These are phyloP conservation scores for Palythoa grandis DNA, from an alignment of 92 coral and sea anemone genomes.

Conservation along the genomic window DNA sequence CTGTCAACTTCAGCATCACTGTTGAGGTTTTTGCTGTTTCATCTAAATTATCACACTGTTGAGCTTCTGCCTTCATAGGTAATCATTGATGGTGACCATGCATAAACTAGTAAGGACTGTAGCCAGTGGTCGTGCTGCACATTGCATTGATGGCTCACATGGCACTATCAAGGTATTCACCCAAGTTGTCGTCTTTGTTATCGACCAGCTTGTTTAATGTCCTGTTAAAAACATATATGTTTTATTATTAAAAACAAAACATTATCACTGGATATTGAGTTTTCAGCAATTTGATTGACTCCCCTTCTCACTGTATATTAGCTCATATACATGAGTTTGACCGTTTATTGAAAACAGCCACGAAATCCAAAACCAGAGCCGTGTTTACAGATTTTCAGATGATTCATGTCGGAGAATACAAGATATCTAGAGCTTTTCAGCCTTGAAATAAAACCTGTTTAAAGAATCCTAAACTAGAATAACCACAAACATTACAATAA, in stretches of 20 bases:
- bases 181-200: constrained; percentile 56
- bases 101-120: constrained; percentile 71
- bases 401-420: no score
- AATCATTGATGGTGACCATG: constrained; percentile 64
- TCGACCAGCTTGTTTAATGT: constrained; percentile 64
- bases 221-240: constrained; percentile 36
- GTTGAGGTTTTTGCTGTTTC: background rate
- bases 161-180: constrained; percentile 67
- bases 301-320: no score
- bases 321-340: no score
- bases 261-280: no score
- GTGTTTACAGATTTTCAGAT: no score
- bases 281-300: no score
- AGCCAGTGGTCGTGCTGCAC: constrained; percentile 62
- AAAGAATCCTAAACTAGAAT: no score
- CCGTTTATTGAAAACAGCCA: no score
- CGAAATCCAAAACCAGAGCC: no score
- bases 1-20: background rate
- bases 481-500: no score
- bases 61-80: constrained; percentile 62
- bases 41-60: background rate
- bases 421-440: no score
- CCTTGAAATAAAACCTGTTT: no score
- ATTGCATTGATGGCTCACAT: constrained; percentile 67
- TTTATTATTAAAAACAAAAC: background rate